Conservation (phyloP, 92 coral and sea anemone genomes). For the Parazoanthus atlanticus region DNA sequence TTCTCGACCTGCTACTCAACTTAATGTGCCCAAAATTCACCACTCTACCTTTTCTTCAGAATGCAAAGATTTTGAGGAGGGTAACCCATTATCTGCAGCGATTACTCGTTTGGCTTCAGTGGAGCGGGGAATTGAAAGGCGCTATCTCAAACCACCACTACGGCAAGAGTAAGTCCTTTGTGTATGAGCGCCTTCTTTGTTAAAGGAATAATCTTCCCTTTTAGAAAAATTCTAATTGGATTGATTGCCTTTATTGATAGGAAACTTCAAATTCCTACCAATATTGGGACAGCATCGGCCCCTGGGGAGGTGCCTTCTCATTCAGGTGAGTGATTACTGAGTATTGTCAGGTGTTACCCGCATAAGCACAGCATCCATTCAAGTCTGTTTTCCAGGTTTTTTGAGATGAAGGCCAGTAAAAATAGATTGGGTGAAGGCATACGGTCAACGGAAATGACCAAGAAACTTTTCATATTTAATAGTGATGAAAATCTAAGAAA, state of each 20-base stretch:
- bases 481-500: too few species aligned
- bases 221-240: neutral
- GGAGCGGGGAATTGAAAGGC: constrained; percentile 88
- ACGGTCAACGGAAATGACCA: neutral
- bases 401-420: too few species aligned
- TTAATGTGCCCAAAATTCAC: neutral
- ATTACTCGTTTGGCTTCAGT: constrained; percentile 83
- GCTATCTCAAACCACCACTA: constrained; percentile 91
- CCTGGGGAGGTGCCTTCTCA: constrained; percentile 93
- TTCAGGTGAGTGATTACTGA: constrained; percentile 2
- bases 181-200: neutral
- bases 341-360: neutral
- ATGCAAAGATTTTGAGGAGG: constrained; percentile 54
- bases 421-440: too few species aligned
- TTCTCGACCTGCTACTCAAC: neutral
- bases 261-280: constrained; percentile 90
- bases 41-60: constrained; percentile 47
- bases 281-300: constrained; percentile 90
- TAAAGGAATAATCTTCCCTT: neutral
- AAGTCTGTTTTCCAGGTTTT: too few species aligned
- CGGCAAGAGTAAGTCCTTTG: constrained; percentile 86
- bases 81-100: constrained; percentile 80
- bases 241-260: constrained; percentile 35
- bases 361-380: too few species aligned
- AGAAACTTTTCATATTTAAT: neutral